A percentile compares a stretch with the other conserved stretches of the same genome.
Evolutionary conservation across 2,888 invertebrate genomes (phyloP).

Genomic region (Xanthia togata): DNA sequence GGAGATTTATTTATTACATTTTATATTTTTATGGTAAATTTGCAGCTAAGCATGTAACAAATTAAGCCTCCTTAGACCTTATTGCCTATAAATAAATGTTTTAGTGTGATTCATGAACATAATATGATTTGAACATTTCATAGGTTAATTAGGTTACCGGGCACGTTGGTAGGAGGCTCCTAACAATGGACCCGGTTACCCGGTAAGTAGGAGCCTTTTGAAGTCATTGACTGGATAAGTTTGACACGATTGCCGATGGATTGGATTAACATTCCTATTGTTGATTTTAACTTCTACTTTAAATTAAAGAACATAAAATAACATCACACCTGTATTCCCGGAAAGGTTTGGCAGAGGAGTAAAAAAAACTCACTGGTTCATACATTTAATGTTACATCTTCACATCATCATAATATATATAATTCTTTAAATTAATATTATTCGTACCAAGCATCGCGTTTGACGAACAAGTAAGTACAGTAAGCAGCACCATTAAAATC

Average conservation of each 20-base stretch:
- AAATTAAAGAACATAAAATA: too few relatives aligned
- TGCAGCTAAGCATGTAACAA: too few relatives aligned
- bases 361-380: background rate
- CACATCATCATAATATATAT: background rate
- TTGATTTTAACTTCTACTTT: background rate
- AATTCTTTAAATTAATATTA: background rate
- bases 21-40: too few relatives aligned
- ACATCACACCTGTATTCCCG: too few relatives aligned
- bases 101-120: background rate
- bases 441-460: background rate
- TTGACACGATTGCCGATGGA: background rate
- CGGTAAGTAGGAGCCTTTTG: background rate
- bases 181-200: background rate
- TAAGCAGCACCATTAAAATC: too few relatives aligned
- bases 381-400: background rate
- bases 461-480: background rate
- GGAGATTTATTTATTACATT: background rate
- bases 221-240: background rate
- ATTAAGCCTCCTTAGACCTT: background rate
- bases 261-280: background rate
- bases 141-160: too few relatives aligned
- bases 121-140: too few relatives aligned
- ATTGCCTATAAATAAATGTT: background rate
- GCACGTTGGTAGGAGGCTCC: background rate
- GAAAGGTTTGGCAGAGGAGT: too few relatives aligned